Evolutionary conservation across 2,797 vertebrate species (phyloP).

Genomic region (Heterohyrax brucei): DNA sequence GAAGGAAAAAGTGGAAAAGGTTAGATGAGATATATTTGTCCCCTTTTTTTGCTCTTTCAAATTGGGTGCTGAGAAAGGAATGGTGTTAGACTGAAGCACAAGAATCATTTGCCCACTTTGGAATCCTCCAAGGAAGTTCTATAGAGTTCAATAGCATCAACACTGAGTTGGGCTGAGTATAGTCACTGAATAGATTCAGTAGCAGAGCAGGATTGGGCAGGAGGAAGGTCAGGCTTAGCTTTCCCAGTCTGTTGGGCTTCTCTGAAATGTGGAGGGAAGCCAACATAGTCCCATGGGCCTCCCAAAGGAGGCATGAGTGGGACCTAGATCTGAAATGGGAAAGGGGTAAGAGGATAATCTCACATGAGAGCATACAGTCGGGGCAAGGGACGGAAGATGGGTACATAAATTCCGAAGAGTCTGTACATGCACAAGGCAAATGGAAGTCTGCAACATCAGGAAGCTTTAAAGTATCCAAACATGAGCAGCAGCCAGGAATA

Average conservation of each 20-base stretch:
- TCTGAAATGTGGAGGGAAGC: background rate
- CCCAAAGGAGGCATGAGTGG: background rate
- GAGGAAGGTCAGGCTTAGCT: background rate
- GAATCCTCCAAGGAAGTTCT: background rate
- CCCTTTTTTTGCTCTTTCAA: background rate
- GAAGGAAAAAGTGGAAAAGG: background rate
- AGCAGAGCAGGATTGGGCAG: background rate
- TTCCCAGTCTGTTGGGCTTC: background rate
- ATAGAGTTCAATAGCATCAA: background rate
- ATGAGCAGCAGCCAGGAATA: fast-evolving
- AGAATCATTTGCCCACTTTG: background rate
- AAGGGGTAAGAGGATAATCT: background rate
- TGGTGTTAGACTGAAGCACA: background rate
- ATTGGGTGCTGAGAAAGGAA: background rate
- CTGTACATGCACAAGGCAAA: background rate
- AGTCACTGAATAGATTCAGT: background rate
- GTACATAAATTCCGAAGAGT: background rate
- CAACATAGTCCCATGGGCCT: background rate
- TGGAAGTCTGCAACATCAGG: background rate
- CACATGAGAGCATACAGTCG: background rate
- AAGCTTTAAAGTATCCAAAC: background rate
- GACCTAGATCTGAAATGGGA: too few species aligned
- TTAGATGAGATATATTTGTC: fast-evolving
- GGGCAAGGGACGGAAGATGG: background rate
- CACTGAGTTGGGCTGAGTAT: too few species aligned